Evolutionary conservation across 2,113 vertebrate genomes (phyloP).

Genomic region (Sander vitreus): DNA sequence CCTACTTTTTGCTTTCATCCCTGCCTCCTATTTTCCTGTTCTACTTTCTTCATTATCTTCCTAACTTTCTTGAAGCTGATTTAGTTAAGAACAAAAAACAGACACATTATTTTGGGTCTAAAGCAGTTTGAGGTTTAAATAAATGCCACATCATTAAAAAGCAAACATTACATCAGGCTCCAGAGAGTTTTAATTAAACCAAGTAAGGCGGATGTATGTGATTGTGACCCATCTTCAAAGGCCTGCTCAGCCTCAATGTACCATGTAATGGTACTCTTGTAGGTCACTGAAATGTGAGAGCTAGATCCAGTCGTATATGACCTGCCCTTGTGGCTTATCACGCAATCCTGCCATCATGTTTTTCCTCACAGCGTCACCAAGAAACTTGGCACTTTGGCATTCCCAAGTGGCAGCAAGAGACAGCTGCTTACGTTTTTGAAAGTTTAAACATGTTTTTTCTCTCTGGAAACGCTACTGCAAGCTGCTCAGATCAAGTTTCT

Average conservation of each 20-base stretch:
- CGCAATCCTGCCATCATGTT: neutral
- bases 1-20: too few relatives aligned
- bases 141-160: neutral
- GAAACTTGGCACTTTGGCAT: neutral
- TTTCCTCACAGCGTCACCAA: neutral
- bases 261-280: conserved; percentile 20
- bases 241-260: conserved; percentile 9
- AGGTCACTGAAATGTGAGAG: conserved; percentile 38
- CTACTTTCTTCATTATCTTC: neutral
- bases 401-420: conserved; percentile 6
- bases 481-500: neutral
- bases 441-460: neutral
- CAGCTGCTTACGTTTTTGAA: neutral
- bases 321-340: conserved; percentile 13
- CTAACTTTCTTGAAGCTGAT: neutral
- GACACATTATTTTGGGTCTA: neutral
- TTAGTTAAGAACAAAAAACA: neutral
- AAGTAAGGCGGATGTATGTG: conserved; percentile 1
- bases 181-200: conserved; percentile 4
- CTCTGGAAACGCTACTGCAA: neutral
- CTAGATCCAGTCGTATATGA: conserved; percentile 9
- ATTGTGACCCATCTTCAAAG: conserved; percentile 4
- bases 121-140: neutral
- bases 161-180: neutral
- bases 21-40: neutral